Percentiles rank a stretch among this genome's conserved stretches.
phyloP scores from a whole-genome alignment of 1,140 invertebrate genomes.

The Rhyacophila brunnea region DNA sequence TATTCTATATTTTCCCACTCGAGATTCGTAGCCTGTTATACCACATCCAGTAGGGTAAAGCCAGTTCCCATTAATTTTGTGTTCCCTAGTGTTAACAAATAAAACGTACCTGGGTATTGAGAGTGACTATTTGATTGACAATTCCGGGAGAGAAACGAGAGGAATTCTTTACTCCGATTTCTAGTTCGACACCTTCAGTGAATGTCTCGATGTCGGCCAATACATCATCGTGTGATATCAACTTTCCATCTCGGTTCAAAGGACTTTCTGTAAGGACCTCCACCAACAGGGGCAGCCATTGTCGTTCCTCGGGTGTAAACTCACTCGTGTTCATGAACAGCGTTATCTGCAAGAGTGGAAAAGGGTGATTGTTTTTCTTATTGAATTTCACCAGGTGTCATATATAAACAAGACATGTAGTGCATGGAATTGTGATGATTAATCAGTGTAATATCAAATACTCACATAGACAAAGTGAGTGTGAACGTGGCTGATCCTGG shows the following conservation, averaged over 20 bases:
- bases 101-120: slow-evolving; percentile 60
- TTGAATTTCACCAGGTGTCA: no score
- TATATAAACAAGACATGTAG: no score
- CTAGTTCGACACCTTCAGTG: slow-evolving; percentile 65
- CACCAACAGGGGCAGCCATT: slow-evolving; percentile 71
- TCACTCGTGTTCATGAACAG: slow-evolving; percentile 70
- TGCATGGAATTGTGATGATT: no score
- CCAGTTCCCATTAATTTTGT: no score
- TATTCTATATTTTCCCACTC: no score
- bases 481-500: slow-evolving; percentile 75
- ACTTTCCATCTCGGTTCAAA: slow-evolving; percentile 55
- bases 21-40: no score
- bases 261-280: slow-evolving; percentile 70
- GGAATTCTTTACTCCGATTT: slow-evolving; percentile 51
- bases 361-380: background rate
- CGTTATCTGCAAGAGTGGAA: slow-evolving; percentile 51
- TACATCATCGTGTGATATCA: slow-evolving; percentile 70
- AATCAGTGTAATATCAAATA: no score
- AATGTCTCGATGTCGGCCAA: slow-evolving; percentile 75
- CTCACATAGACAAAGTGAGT: slow-evolving; percentile 85
- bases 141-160: slow-evolving; percentile 61
- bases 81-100: no score
- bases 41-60: no score
- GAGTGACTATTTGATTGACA: slow-evolving; percentile 59
- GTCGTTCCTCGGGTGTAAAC: slow-evolving; percentile 59